These are phyloP conservation scores for Catajapyx aquilonaris DNA, from an alignment of 1,140 invertebrate genomes.

Conservation along the genomic window DNA sequence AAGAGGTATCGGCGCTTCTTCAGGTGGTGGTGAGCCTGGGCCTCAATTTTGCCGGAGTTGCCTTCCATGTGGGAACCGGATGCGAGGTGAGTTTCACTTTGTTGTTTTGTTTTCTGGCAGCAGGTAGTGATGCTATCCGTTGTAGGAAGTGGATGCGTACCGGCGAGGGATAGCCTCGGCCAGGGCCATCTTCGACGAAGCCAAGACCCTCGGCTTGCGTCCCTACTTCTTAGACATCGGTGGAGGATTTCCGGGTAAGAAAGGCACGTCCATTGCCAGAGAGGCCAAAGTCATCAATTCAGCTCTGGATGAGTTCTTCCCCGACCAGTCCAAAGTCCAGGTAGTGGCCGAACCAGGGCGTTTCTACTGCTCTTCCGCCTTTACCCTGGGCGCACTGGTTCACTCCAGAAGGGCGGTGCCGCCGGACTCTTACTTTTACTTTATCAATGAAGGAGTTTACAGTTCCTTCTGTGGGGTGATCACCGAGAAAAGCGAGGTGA, in stretches of 20 bases:
- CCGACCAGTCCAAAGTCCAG: slow-evolving; percentile 48
- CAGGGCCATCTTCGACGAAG: slow-evolving; percentile 17
- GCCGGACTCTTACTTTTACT: too few species aligned
- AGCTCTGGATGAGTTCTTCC: slow-evolving; percentile 63
- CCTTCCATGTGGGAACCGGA: slow-evolving; percentile 23
- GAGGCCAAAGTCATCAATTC: slow-evolving; percentile 46
- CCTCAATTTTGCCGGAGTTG: slow-evolving; percentile 31
- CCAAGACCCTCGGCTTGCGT: slow-evolving; percentile 14
- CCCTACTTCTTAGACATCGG: slow-evolving; percentile 21
- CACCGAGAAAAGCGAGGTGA: too few species aligned
- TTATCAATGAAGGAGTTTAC: too few species aligned
- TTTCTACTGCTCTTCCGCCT: slow-evolving; percentile 83
- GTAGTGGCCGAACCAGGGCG: slow-evolving; percentile 94
- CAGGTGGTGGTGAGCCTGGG: slow-evolving; percentile 25
- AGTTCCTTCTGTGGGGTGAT: too few species aligned
- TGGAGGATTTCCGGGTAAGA: slow-evolving; percentile 21
- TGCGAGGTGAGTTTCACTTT: slow-evolving; percentile 17
- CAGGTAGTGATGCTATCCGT: too few species aligned
- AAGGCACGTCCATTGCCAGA: slow-evolving; percentile 11
- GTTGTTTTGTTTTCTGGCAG: too few species aligned
- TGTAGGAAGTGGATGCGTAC: too few species aligned
- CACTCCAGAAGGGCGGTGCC: slow-evolving; percentile 53
- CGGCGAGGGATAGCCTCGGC: slow-evolving; percentile 16
- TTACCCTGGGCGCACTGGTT: slow-evolving; percentile 69
- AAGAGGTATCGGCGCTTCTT: slow-evolving; percentile 23